Evolutionary conservation across 2,797 vertebrate genomes (phyloP), one percentile per base, ranked within the genome.

Genomic region (Lindbergichthys nudifrons): DNA sequence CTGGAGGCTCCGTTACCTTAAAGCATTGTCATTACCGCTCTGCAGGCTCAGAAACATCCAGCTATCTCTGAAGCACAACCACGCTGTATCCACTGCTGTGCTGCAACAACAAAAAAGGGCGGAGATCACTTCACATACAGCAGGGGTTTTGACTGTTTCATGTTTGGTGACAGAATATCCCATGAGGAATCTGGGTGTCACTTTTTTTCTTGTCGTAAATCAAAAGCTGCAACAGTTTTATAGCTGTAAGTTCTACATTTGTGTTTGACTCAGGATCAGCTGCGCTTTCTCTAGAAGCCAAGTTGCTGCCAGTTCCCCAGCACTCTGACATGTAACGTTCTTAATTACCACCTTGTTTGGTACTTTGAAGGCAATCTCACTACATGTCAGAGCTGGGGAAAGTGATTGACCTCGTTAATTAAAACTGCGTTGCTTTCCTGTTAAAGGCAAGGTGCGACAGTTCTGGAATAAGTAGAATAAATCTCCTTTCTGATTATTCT

Each of bases 341-440:
- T 75, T 92, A 89, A 90, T 93, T 86, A 83, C 77, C 78, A 75
- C 81, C 78, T 72, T 83, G 73, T 87, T 71, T 83, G 46, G 45
- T 65, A 54, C 64, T 73, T 58, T 72, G 66, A 77, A 85, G 71
- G 77, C 67, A 86, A 90, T 87, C 73, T 74, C 48, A 56, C 54
- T 30, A 21, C 75, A 81, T 75, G 90, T 84, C 88, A 89, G 77
- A 59, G 80, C 72, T 80, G 56, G 63, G 73, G 68, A 75, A 81
- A 89, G 86, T 88, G 91, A 92, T 86, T 86, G 87, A 89, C 89
- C 89, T 83, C 69, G 89, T 91, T 93, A 93, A 94, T 93, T 92
- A 93, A 92, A 89, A 83, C 61, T 32, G 78, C n/a, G 54, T 86
- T 85, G 78, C 81, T 82, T 91, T 80, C 46, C 60, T 79, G 79